Evolutionary conservation across 2,888 invertebrate species (phyloP), one percentile per base, ranked within the genome.

Genomic region (Apamea sordens): DNA sequence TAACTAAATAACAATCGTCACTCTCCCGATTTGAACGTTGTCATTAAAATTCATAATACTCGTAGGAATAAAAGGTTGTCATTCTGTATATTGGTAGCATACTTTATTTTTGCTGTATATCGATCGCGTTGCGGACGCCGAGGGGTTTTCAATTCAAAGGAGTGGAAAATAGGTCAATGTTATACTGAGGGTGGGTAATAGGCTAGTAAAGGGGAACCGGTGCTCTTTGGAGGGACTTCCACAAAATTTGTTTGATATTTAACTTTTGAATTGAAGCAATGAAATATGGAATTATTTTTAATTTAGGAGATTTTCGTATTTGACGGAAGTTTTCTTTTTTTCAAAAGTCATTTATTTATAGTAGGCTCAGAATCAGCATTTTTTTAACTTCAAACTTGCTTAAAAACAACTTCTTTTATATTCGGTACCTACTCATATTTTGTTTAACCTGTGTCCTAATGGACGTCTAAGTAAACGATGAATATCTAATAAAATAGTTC

Each of bases 131-230:
- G 24, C 56, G n/a, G 56, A 10, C 73, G 2, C 21, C 36, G n/a
- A 15, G 44, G 61, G 44, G 68, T 79, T 36, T 36, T 7, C 32
- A 64, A 87, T 41, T 76, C 28, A 74, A 76, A 73, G 85, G 76
- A 61, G 85, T 65, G 85, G 65, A 56, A 85, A 87, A 69, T 87
- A 77, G 85, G 85, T 84, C 88, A 87, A 80, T 84, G 85, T 64
- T 85, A 85, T 76, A 65, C 72, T 69, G 44, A 41, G 73, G 80
- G 64, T n/a, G n/a, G n/a, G n/a, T 76, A 28, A 41, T 36, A 53
- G 24, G n/a, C 73, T 50, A 67, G 21, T 72, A 53, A 74, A 53
- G 73, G 53, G 53, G 10, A 21, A 76, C 70, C 67, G 53, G 64
- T 47, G 6, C 56, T 67, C 36, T 67, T 80, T 10, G 24, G 28